These are phyloP conservation scores for Montipora capricornis DNA, from an alignment of 64 coral and sea anemone species.

Conservation along the genomic window DNA sequence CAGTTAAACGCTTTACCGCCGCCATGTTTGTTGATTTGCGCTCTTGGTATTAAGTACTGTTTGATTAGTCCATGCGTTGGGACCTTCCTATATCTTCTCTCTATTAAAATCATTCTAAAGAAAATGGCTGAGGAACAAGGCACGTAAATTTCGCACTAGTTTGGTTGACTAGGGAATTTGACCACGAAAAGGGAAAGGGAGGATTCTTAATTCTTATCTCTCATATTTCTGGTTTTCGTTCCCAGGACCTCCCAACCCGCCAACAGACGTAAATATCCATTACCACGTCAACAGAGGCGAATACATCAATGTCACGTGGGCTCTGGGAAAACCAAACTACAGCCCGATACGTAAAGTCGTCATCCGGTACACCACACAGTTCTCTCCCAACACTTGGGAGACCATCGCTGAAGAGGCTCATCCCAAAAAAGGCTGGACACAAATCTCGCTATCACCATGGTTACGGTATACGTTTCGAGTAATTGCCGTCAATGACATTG, in stretches of 20 bases:
- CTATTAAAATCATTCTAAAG: too few species aligned
- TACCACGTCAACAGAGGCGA: background rate
- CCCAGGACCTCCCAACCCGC: constrained; percentile 53
- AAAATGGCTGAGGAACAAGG: too few species aligned
- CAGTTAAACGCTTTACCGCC: too few species aligned
- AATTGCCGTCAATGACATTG: constrained; percentile 54
- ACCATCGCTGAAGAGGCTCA: background rate
- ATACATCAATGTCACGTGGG: constrained; percentile 59
- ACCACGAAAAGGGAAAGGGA: rapidly evolving
- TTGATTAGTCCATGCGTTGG: too few species aligned
- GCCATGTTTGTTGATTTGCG: too few species aligned
- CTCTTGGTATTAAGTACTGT: too few species aligned
- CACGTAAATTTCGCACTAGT: too few species aligned
- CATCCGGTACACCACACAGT: constrained; percentile 26
- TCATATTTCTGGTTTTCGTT: background rate
- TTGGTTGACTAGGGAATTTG: too few species aligned
- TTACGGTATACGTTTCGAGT: constrained; percentile 52
- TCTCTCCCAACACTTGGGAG: constrained; percentile 12
- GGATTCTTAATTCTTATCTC: background rate
- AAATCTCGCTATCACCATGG: constrained; percentile 49
- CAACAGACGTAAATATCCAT: background rate
- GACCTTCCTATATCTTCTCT: too few species aligned
- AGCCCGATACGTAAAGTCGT: constrained; percentile 55
- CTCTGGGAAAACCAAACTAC: constrained; percentile 34
- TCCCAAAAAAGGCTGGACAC: background rate